phyloP scores from a whole-genome alignment of 2,888 invertebrate genomes.

The Zelleria hepariella region DNA sequence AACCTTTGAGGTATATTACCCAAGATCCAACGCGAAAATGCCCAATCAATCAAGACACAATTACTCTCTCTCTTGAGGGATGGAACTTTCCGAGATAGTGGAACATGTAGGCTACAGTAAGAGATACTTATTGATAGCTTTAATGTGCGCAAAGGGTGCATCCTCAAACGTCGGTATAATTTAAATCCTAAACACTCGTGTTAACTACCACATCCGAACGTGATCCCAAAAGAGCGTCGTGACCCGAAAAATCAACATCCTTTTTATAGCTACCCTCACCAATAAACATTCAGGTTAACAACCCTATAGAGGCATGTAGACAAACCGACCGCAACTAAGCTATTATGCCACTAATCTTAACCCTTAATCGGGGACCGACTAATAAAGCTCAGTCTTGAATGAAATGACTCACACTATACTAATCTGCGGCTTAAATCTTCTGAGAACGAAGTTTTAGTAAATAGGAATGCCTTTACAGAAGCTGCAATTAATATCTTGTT shows the following conservation, averaged over 20 bases:
- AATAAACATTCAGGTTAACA: background rate
- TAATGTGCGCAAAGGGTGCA: too few relatives aligned
- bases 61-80: too few relatives aligned
- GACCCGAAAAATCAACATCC: slow-evolving; percentile 8
- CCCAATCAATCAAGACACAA: too few relatives aligned
- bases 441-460: slow-evolving; percentile 2
- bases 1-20: too few relatives aligned
- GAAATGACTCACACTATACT: slow-evolving; percentile 5
- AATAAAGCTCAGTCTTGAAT: slow-evolving; percentile 6
- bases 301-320: background rate
- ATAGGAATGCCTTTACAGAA: background rate
- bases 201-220: background rate
- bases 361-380: background rate
- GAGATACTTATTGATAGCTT: too few relatives aligned
- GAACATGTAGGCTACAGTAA: too few relatives aligned
- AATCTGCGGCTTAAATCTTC: slow-evolving; percentile 1
- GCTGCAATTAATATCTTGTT: background rate
- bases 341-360: background rate
- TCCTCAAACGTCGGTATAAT: slow-evolving; percentile 7
- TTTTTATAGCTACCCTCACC: background rate
- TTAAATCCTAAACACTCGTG: background rate
- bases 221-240: slow-evolving; percentile 10
- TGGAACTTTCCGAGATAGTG: too few relatives aligned
- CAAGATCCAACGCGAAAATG: too few relatives aligned
- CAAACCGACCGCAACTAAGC: background rate